Evolutionary conservation across 2,888 invertebrate species (phyloP), one percentile per base, ranked within the genome.

Genomic region (Leistus spinibarbis): DNA sequence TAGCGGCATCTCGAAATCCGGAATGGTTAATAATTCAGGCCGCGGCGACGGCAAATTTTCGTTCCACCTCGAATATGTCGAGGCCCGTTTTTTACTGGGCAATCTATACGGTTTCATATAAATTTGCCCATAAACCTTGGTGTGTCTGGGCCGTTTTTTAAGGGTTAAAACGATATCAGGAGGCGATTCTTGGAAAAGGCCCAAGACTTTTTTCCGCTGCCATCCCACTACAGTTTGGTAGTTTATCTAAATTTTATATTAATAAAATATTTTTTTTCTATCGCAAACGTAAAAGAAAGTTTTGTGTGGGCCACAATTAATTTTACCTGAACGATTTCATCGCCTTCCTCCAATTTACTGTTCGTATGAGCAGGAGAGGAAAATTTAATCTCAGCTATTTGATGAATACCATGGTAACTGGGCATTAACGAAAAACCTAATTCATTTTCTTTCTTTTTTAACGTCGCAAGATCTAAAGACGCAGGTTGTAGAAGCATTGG

Each of bases 311-410:
- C 4, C 1, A n/a, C 3, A 20, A 4, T 9, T n/a, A 64, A 63
- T 82, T 89, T 89, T 79, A 95, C 95, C 89, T 97, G 96, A 57
- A 98, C 93, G 80, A 99, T 95, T 88, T 99, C 98, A 86, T 99
- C 98, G 0, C 98, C 98, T 80, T 94, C 93, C 86, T 97, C 97
- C 82, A 99, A 93, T 86, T 95, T 95, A 1, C 95, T 95, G 80
- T 95, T 95, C 53, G 94, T 91, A 86, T 97, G 96, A 56, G 98
- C 97, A 1, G 97, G 96, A 67, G 96, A 96, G 81, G 96, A 93
- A 85, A 93, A 93, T 84, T 96, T 95, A 70, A 98, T 93, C 83
- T 95, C 94, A 17, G 94, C 94, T 76, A 99, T 93, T 83, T 95
- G 94, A 83, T 89, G 91, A 78, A 91, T 89, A 0, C 92, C 91